Percentiles rank a stretch among this genome's conserved stretches.
Evolutionary conservation across 2,113 vertebrate species (phyloP).

Genomic region (Sturnus vulgaris): DNA sequence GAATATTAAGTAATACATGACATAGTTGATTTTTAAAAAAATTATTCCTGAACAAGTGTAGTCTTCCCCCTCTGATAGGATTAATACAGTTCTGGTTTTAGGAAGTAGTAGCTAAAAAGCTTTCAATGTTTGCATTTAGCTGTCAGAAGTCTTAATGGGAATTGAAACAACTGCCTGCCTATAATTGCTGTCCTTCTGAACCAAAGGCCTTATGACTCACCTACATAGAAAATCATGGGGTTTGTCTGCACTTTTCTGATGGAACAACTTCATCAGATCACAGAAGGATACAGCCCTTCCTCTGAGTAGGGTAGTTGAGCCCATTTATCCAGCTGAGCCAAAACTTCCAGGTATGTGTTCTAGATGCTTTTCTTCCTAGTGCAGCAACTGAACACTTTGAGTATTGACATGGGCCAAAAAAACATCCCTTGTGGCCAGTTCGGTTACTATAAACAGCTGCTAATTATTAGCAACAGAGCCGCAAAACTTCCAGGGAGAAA

Average conservation of each 20-base stretch:
- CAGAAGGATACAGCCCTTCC: background rate
- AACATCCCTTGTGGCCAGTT: background rate
- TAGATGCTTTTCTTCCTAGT: background rate
- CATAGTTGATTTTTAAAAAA: background rate
- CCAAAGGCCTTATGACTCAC: background rate
- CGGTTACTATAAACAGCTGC: conserved; percentile 42
- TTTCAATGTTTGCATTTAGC: background rate
- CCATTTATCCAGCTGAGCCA: background rate
- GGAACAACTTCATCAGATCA: background rate
- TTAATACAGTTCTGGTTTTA: background rate
- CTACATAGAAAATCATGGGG: background rate
- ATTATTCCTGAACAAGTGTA: background rate
- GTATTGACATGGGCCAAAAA: background rate
- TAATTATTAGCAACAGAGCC: conserved; percentile 38
- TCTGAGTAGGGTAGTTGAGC: background rate
- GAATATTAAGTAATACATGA: background rate
- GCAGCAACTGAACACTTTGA: background rate
- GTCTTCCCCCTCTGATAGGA: background rate
- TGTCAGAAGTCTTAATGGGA: background rate
- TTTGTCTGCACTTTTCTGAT: background rate
- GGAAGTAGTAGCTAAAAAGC: background rate
- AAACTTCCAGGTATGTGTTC: background rate
- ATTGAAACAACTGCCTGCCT: background rate
- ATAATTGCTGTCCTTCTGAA: background rate
- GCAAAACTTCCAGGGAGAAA: background rate